Evolutionary conservation across 2,797 vertebrate genomes (phyloP).

Genomic region (Prunella strophiata): DNA sequence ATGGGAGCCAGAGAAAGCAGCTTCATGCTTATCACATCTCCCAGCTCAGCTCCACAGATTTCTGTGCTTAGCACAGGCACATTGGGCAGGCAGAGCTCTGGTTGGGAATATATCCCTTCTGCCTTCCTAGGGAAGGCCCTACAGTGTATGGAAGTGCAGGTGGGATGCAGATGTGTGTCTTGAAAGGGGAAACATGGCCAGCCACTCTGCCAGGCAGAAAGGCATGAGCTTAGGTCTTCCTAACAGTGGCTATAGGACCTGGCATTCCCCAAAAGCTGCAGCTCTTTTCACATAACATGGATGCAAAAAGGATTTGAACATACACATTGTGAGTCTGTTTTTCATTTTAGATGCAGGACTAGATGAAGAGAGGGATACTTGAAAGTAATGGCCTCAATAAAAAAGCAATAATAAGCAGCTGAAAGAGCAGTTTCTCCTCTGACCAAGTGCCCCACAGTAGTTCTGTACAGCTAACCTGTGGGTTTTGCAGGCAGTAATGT

Average conservation of each 20-base stretch:
- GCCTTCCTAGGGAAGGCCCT: background rate
- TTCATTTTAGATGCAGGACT: background rate
- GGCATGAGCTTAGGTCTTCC: background rate
- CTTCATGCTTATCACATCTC: background rate
- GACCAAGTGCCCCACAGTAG: background rate
- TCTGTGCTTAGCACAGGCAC: background rate
- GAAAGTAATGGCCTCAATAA: background rate
- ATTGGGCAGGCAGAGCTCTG: background rate
- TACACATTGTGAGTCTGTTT: background rate
- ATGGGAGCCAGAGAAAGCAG: background rate
- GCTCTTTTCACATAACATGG: background rate
- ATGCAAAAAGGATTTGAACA: background rate
- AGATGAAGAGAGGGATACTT: background rate
- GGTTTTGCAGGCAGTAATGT: background rate
- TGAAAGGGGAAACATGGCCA: background rate
- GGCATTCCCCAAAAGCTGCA: background rate
- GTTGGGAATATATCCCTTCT: background rate
- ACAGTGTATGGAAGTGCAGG: background rate
- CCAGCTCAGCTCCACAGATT: background rate
- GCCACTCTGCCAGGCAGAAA: too few relatives aligned
- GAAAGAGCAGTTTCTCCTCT: background rate
- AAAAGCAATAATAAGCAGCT: background rate
- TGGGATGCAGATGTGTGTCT: background rate
- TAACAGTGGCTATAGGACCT: background rate
- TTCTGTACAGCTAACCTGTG: background rate